Percentiles rank a stretch among this genome's conserved stretches.
phyloP scores from a whole-genome alignment of 1,140 invertebrate genomes.

The Trinorchestia longiramus region DNA sequence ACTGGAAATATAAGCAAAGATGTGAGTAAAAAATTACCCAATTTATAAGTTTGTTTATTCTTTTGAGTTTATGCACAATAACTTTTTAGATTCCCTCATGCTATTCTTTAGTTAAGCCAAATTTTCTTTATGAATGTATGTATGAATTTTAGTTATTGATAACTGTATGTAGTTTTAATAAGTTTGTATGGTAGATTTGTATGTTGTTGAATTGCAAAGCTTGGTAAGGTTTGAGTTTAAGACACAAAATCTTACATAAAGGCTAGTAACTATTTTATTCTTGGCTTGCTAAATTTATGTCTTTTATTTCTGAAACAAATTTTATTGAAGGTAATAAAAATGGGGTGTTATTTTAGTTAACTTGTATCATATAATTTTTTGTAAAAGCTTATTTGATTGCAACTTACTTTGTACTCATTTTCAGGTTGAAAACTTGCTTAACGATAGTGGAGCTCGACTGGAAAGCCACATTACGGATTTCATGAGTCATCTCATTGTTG shows the following conservation, averaged over 20 bases:
- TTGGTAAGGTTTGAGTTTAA: too few species aligned
- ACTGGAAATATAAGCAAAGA: conserved; percentile 69
- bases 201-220: too few species aligned
- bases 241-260: too few species aligned
- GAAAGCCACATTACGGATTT: conserved; percentile 87
- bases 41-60: neutral
- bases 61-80: too few species aligned
- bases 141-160: too few species aligned
- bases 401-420: conserved; percentile 60
- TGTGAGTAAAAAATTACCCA: conserved; percentile 65
- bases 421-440: conserved; percentile 82
- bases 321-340: neutral
- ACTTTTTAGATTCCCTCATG: too few species aligned
- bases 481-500: conserved; percentile 89
- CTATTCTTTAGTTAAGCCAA: too few species aligned
- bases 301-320: neutral
- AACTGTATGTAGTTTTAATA: too few species aligned
- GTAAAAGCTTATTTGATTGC: neutral
- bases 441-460: conserved; percentile 85
- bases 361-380: neutral
- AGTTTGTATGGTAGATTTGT: too few species aligned
- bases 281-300: neutral
- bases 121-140: too few species aligned
- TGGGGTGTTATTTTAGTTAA: neutral
- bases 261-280: neutral